Base-by-base conservation (phyloP, 92 coral and sea anemone genomes). In the Porites divaricata region DNA sequence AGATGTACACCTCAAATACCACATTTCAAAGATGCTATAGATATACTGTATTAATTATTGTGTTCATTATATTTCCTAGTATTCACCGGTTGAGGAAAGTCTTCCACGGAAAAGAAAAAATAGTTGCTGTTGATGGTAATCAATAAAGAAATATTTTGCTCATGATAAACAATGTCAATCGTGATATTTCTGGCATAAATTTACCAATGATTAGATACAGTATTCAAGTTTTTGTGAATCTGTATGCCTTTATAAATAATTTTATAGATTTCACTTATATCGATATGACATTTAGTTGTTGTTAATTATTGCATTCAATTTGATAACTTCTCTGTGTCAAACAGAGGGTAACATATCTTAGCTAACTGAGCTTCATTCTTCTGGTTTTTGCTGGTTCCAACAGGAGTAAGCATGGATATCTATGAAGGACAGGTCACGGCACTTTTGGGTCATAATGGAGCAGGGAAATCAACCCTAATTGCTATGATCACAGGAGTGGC, bases 391-490 rank as follows among this genome's bases (percentile, higher is more conserved):
- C 15, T 25, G 11, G 41, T 17, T 20, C 41, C 64, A 20, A 9
- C 9, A 95, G 98, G 90, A 12, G 92, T 95, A 49, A 95, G 98
- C n/a, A 84, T 95, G 87, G 95, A 95, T 78, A 93, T 95, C 59
- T 95, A 95, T 75, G 97, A 93, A 72, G 98, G 98, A 22, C 98
- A 95, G 59, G 93, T 95, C 22, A 95, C 98, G 19, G 98, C 98
- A 12, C 83, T 95, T 23, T 83, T 95, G 77, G 98, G 98, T 58
- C 98, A 95, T 83, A 95, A 95, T 70, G 98, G 98, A 22, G 98
- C 98, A 15, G 98, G 98, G 10, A 95, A 95, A 88, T 83, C 98
- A 19, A 95, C 98, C 6, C 85, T 95, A 48, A 93, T 95, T 41
- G 92, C 95, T 41, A 80, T 93, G 65, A 63, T 95, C 85, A 95